Evolutionary conservation across 2,888 invertebrate genomes (phyloP).

Genomic region (Tenthredo mesomela): DNA sequence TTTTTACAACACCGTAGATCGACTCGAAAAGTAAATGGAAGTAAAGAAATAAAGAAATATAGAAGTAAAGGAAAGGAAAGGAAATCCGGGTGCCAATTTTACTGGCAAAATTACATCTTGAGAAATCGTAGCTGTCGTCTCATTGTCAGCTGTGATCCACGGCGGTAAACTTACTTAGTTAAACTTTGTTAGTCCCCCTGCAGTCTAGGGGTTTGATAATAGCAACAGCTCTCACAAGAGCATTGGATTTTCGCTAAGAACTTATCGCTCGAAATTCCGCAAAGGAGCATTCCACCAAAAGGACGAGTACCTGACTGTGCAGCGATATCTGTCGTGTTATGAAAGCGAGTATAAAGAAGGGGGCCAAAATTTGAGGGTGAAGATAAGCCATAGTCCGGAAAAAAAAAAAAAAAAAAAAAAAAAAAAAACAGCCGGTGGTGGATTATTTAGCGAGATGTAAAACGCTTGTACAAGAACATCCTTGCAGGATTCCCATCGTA

Average conservation of each 20-base stretch:
- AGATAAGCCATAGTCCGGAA: slow-evolving; percentile 5
- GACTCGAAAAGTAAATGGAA: not conserved
- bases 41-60: not conserved
- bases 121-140: not conserved
- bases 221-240: not conserved
- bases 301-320: not conserved
- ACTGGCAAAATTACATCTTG: not conserved
- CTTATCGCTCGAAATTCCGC: not conserved
- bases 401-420: not conserved
- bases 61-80: not conserved
- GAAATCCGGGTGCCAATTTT: not conserved
- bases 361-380: not conserved
- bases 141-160: not conserved
- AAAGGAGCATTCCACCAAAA: not conserved
- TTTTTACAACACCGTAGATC: not conserved
- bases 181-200: not conserved
- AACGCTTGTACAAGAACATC: not conserved
- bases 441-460: slow-evolving; percentile 28
- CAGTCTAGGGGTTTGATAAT: not conserved
- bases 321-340: slow-evolving; percentile 15
- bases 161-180: not conserved
- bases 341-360: not conserved
- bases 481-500: not conserved
- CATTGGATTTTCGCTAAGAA: not conserved
- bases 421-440: not conserved